These are phyloP conservation scores for Mugil cephalus DNA, from an alignment of 2,113 vertebrate species.

Conservation along the genomic window DNA sequence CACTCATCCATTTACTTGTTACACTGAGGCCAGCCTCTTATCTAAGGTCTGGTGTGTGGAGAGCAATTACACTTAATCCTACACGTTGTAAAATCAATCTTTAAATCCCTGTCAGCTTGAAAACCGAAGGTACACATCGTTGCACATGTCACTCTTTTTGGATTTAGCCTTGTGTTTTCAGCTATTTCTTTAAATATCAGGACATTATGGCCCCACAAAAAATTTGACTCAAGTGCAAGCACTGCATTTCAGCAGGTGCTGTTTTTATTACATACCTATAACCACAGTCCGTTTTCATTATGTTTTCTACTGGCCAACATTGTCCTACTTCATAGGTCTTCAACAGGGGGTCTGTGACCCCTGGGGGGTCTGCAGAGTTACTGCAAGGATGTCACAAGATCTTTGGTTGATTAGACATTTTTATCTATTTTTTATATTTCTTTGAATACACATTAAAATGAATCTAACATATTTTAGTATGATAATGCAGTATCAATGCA, in stretches of 20 bases:
- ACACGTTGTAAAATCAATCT: constrained; percentile 4
- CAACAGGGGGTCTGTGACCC: too few species aligned
- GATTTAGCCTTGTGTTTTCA: neutral
- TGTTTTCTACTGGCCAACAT: neutral
- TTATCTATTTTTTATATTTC: too few species aligned
- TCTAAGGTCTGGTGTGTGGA: neutral
- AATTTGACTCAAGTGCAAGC: neutral
- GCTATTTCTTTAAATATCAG: constrained; percentile 1
- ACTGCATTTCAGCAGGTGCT: too few species aligned
- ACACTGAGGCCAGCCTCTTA: constrained; percentile 2
- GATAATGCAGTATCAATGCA: too few species aligned
- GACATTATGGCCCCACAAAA: neutral
- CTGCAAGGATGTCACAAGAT: too few species aligned
- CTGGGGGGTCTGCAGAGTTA: too few species aligned
- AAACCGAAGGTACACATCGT: neutral
- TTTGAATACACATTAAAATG: too few species aligned
- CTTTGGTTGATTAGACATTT: too few species aligned
- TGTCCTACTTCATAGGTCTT: too few species aligned
- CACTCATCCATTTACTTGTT: constrained; percentile 24
- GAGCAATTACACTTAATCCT: constrained; percentile 5
- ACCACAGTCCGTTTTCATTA: neutral
- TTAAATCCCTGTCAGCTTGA: neutral
- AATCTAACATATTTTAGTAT: too few species aligned
- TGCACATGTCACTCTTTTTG: too few species aligned
- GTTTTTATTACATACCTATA: neutral